Evolutionary conservation across 2,888 invertebrate genomes (phyloP).

Genomic region (Philaethria dido): DNA sequence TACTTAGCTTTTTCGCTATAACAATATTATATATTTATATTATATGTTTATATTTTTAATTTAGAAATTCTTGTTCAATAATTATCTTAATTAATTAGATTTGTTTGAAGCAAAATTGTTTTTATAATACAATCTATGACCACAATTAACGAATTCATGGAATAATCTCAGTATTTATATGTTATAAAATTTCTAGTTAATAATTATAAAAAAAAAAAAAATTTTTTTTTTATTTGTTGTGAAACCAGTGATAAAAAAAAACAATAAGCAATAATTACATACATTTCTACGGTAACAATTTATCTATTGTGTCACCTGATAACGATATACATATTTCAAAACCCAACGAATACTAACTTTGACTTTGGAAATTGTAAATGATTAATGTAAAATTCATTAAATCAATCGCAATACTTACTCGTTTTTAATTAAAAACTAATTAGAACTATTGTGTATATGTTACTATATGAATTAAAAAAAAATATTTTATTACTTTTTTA

Average conservation of each 20-base stretch:
- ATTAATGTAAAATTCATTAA: not conserved
- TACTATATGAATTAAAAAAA: too few species aligned
- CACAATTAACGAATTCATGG: not conserved
- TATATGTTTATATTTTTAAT: too few species aligned
- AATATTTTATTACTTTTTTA: too few species aligned
- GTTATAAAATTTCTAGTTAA: not conserved
- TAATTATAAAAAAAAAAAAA: not conserved
- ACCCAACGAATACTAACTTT: not conserved
- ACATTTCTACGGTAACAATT: not conserved
- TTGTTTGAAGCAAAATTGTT: not conserved
- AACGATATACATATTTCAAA: not conserved
- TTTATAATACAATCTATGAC: not conserved
- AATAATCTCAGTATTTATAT: slow-evolving; percentile 11
- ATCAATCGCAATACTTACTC: not conserved
- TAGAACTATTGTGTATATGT: not conserved
- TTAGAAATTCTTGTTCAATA: too few species aligned
- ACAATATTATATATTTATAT: too few species aligned
- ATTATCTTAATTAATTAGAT: not conserved
- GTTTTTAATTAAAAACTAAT: not conserved
- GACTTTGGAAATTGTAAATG: not conserved
- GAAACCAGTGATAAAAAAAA: slow-evolving; percentile 5
- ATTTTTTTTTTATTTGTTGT: not conserved
- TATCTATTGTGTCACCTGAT: slow-evolving; percentile 5
- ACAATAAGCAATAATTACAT: not conserved
- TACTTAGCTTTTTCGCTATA: too few species aligned